phyloP scores from a whole-genome alignment of 2,113 vertebrate species.

The Grammomys dolichurus region DNA sequence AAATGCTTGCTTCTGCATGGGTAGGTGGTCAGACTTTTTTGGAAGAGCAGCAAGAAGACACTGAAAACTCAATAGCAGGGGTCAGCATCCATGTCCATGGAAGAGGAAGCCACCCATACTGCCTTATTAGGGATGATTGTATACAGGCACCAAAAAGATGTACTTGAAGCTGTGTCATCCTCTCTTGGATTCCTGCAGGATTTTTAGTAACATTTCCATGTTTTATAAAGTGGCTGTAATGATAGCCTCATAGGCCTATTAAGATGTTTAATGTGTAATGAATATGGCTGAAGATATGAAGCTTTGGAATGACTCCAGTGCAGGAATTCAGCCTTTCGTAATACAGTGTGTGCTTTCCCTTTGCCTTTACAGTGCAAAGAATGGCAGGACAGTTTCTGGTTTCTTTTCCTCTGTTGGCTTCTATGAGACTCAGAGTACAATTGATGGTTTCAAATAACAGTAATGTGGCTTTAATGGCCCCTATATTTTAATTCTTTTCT shows the following conservation, averaged over 20 bases:
- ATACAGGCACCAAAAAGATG: background rate
- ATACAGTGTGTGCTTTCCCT: background rate
- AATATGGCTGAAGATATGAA: background rate
- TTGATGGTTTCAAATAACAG: background rate
- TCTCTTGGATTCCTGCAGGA: background rate
- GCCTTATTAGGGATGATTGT: rapidly evolving
- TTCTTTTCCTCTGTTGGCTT: background rate
- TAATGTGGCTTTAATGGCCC: background rate
- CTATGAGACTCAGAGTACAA: background rate
- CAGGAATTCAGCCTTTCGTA: background rate
- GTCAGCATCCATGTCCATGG: rapidly evolving
- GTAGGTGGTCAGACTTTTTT: background rate
- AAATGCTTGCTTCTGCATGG: background rate
- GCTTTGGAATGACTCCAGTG: background rate
- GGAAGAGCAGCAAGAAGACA: background rate
- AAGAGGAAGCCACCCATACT: background rate
- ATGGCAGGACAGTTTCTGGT: background rate
- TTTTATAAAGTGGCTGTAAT: background rate
- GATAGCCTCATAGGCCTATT: background rate
- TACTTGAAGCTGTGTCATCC: background rate
- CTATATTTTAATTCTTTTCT: background rate
- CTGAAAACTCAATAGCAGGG: background rate
- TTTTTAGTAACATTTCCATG: background rate
- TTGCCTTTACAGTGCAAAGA: background rate
- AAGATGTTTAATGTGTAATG: background rate